Evolutionary conservation across 2,888 invertebrate species (phyloP), one percentile per base, ranked within the genome.

Genomic region (Cheilosia vernalis): DNA sequence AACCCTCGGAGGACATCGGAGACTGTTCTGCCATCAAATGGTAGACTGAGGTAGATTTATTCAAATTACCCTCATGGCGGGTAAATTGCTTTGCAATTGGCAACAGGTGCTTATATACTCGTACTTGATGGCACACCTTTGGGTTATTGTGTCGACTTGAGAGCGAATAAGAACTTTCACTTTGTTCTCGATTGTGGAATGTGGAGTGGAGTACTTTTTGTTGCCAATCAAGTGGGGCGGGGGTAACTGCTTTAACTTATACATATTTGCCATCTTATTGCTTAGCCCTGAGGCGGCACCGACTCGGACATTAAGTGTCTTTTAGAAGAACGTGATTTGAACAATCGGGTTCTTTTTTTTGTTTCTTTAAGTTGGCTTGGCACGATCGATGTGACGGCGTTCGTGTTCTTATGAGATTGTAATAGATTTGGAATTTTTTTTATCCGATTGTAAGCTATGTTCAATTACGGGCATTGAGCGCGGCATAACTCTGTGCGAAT

Each of bases 1-100:
- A 79, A 69, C 79, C 83, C 73, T 84, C 64, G 63, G 73, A 84
- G 79, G 73, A 79, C 78, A 79, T 40, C 63, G 67, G 69, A 83
- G 78, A 73, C 67, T 74, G 67, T 74, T 80, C 63, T 76, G 44
- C 33, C 53, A 67, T n/a, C 42, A 33, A 55, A 44, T 37, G n/a
- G 17, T 44, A 55, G 10, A 21, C 37, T 27, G 44, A 37, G 17
- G 76, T 63, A 56, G 37, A 74, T 73, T 56, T 72, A 83, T 78
- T 83, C 63, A 78, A 73, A 83, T 83, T 73, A 72, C 67, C 64
- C 55, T 67, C 63, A 27, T 33, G 64, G 21, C 56, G 19, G 24
- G 72, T 15, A 61, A 73, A 53, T 74, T 67, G 56, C 27, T 42
- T 64, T 40, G 56, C 27, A 44, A 70, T 40, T 60, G 19, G 30